Evolutionary conservation across 2,797 vertebrate species (phyloP).

Genomic region (Macroramphosus scolopax): DNA sequence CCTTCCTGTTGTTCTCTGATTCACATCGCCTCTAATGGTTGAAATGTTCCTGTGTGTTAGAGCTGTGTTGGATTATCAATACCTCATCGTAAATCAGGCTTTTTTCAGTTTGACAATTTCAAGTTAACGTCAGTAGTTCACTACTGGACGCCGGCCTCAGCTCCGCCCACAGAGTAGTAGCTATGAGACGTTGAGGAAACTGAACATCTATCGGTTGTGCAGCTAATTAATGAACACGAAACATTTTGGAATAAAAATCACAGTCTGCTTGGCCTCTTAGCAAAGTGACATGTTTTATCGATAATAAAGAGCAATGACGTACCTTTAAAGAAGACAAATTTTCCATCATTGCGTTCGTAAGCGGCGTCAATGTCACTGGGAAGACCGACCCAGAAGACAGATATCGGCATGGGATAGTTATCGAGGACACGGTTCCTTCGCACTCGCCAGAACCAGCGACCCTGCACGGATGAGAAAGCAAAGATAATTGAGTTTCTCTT

Average conservation of each 20-base stretch:
- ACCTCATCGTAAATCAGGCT: conserved; percentile 24
- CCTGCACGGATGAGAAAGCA: conserved; percentile 80
- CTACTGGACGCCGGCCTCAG: no score
- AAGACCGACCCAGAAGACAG: conserved; percentile 94
- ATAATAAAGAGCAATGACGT: conserved; percentile 1
- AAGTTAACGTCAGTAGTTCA: no score
- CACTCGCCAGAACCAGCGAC: conserved; percentile 98
- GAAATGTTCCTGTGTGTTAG: conserved; percentile 29
- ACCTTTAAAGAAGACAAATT: conserved; percentile 98
- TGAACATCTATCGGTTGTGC: background rate
- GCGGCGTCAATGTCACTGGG: conserved; percentile 91
- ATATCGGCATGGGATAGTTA: conserved; percentile 96
- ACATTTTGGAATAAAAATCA: no score
- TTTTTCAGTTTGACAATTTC: conserved; percentile 28
- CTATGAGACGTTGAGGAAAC: conserved; percentile 8
- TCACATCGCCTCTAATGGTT: conserved; percentile 31
- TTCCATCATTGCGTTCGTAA: conserved; percentile 94
- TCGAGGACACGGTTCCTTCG: conserved; percentile 92
- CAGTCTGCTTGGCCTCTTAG: no score
- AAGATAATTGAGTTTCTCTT: background rate
- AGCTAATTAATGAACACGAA: no score
- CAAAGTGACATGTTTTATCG: no score
- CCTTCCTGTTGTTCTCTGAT: conserved; percentile 21
- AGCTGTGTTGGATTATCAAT: conserved; percentile 37
- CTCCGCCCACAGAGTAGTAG: no score